phyloP scores from a whole-genome alignment of 2,888 invertebrate genomes.

The Chrysodeixis includens region DNA sequence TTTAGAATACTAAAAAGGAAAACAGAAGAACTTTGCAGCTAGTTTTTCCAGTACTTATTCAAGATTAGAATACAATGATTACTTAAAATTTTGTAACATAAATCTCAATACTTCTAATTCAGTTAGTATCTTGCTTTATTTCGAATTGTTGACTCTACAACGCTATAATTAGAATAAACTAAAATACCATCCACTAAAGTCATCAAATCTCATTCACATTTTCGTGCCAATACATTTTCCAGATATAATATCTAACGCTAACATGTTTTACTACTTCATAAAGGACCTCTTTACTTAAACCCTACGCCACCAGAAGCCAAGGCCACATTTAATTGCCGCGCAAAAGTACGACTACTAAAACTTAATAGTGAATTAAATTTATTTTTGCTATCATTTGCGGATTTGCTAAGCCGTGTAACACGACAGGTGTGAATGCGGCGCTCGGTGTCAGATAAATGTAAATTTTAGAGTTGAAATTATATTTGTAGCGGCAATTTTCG shows the following conservation, averaged over 20 bases:
- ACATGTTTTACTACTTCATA: constrained; percentile 55
- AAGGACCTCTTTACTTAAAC: constrained; percentile 52
- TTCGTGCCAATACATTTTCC: constrained; percentile 42
- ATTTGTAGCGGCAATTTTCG: neutral
- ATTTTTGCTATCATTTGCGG: constrained; percentile 61
- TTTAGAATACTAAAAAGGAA: too few species aligned
- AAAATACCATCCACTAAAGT: too few species aligned
- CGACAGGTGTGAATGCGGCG: constrained; percentile 18
- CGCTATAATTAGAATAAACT: too few species aligned
- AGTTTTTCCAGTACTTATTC: too few species aligned
- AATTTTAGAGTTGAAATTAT: neutral
- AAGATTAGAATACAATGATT: too few species aligned
- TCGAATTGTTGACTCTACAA: constrained; percentile 2
- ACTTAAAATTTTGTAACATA: too few species aligned
- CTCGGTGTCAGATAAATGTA: neutral
- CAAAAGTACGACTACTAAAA: constrained; percentile 62
- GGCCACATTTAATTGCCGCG: constrained; percentile 62
- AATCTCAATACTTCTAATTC: too few species aligned
- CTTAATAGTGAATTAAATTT: constrained; percentile 68
- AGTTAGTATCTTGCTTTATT: constrained; percentile 17
- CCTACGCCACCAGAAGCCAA: constrained; percentile 52
- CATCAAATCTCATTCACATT: too few species aligned
- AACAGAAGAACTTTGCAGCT: too few species aligned
- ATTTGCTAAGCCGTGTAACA: constrained; percentile 40
- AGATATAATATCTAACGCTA: constrained; percentile 52